Percentiles rank a stretch among this genome's conserved stretches.
Evolutionary conservation across 1,140 invertebrate species (phyloP).

Genomic region (Drosophila tani): DNA sequence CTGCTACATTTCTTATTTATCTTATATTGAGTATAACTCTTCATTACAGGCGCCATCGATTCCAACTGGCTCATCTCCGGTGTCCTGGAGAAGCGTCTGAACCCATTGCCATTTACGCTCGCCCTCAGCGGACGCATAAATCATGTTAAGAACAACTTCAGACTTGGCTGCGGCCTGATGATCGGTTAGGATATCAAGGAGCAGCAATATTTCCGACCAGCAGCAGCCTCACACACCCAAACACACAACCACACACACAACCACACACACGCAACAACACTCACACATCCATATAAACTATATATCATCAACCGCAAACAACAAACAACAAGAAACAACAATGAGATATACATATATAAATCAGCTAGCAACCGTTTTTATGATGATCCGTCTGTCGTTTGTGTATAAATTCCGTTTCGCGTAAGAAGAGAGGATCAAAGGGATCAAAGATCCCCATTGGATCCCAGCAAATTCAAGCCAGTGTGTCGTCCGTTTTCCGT

Average conservation of each 20-base stretch:
- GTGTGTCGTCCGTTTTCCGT: conserved; percentile 30
- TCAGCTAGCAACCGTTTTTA: conserved; percentile 30
- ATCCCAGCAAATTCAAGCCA: conserved; percentile 10
- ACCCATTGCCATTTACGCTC: conserved; percentile 97
- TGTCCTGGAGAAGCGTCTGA: conserved; percentile 96
- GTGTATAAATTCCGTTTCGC: conserved; percentile 19
- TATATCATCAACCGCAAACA: conserved; percentile 26
- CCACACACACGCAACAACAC: conserved; percentile 7
- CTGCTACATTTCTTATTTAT: too few species aligned
- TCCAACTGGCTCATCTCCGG: conserved; percentile 98
- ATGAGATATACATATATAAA: conserved; percentile 33
- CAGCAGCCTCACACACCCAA: conserved; percentile 21
- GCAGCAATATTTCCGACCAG: conserved; percentile 20
- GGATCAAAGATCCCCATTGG: conserved; percentile 14
- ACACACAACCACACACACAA: conserved; percentile 13
- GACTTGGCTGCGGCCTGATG: conserved; percentile 94
- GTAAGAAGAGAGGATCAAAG: neutral
- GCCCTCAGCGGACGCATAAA: conserved; percentile 96
- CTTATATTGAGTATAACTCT: neutral
- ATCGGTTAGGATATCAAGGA: conserved; percentile 88
- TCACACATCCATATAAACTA: conserved; percentile 21
- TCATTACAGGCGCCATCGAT: conserved; percentile 92
- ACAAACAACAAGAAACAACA: conserved; percentile 18
- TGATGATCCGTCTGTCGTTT: conserved; percentile 42
- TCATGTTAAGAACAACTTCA: conserved; percentile 95